phyloP scores from a whole-genome alignment of 2,888 invertebrate species.

The Caradrina kadenii region DNA sequence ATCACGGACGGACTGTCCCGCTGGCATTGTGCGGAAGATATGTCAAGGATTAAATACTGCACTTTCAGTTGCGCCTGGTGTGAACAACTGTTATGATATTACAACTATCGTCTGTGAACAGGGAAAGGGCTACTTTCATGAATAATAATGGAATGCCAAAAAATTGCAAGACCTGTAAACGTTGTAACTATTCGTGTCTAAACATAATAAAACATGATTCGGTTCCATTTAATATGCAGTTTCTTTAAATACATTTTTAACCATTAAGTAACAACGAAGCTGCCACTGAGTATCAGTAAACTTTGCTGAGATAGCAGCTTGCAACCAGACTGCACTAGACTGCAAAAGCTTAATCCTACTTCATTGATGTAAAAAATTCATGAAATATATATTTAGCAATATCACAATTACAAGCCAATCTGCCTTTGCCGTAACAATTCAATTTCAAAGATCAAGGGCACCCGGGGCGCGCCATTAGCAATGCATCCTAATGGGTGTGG shows the following conservation, averaged over 20 bases:
- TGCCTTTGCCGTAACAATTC: slow-evolving; percentile 32
- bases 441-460: slow-evolving; percentile 44
- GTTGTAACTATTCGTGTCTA: too few species aligned
- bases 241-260: too few species aligned
- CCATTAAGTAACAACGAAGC: too few species aligned
- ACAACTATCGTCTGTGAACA: not conserved
- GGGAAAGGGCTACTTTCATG: too few species aligned
- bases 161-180: too few species aligned
- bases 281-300: too few species aligned
- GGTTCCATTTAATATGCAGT: too few species aligned
- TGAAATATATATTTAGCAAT: not conserved
- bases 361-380: not conserved
- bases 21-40: slow-evolving; percentile 42
- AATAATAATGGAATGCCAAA: not conserved
- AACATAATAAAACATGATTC: too few species aligned
- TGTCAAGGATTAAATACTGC: slow-evolving; percentile 49
- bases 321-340: too few species aligned
- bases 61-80: slow-evolving; percentile 19
- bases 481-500: slow-evolving; percentile 42
- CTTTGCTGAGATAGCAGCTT: too few species aligned
- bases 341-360: too few species aligned
- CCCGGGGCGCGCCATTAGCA: slow-evolving; percentile 40
- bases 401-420: slow-evolving; percentile 10
- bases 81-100: slow-evolving; percentile 12
- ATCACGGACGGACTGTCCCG: slow-evolving; percentile 46